phyloP scores from a whole-genome alignment of 2,113 vertebrate species.

The Gallinago paraguaiae region DNA sequence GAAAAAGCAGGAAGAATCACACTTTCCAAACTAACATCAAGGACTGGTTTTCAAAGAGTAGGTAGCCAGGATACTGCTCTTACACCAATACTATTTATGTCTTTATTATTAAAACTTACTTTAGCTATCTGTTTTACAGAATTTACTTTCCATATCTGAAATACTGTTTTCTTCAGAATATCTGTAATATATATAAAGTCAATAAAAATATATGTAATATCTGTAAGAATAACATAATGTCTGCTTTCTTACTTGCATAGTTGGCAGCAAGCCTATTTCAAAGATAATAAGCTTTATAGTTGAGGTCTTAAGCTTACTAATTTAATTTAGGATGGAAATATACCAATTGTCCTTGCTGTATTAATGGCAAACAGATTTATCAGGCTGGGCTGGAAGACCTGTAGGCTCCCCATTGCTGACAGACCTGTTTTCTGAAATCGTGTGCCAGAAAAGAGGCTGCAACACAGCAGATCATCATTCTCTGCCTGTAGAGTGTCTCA shows the following conservation, averaged over 20 bases:
- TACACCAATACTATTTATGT: background rate
- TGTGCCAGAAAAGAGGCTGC: background rate
- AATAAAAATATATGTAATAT: background rate
- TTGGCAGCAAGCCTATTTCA: background rate
- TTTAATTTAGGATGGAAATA: background rate
- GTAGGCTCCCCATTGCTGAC: background rate
- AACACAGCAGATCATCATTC: background rate
- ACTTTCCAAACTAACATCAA: background rate
- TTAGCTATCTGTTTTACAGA: background rate
- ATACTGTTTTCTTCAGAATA: background rate
- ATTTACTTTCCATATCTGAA: background rate
- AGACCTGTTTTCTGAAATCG: background rate
- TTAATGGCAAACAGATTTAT: background rate
- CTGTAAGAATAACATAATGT: background rate
- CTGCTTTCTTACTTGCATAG: background rate
- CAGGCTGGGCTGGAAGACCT: background rate
- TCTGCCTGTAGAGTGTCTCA: background rate
- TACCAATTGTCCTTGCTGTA: background rate
- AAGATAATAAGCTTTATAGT: background rate
- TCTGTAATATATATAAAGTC: too few relatives aligned
- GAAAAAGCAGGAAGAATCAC: background rate
- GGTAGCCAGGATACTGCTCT: background rate
- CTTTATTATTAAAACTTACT: background rate
- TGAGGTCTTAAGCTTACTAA: background rate
- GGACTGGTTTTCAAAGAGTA: background rate